Evolutionary conservation across 92 coral and sea anemone genomes (phyloP).

Genomic region (Desmophyllum pertusum): DNA sequence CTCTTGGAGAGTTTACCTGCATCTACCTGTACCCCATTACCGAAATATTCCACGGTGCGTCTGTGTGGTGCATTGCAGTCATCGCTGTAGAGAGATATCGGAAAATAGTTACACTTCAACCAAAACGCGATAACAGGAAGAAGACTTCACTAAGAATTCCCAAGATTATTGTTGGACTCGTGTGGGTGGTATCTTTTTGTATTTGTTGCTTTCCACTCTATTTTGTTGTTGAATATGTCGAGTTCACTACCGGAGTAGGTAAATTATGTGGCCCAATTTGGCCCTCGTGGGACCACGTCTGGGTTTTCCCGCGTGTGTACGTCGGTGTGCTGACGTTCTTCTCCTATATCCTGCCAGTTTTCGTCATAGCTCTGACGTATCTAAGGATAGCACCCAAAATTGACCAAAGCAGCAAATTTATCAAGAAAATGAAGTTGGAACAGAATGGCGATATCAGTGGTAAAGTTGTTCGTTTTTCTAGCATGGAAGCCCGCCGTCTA

Average conservation of each 20-base stretch:
- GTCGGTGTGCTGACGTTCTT: background rate
- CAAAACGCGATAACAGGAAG: no score
- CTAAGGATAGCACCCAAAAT: background rate
- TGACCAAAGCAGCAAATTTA: background rate
- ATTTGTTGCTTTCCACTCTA: constrained; percentile 26
- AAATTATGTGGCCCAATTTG: constrained; percentile 21
- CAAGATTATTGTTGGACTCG: background rate
- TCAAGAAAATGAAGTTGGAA: background rate
- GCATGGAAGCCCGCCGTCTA: no score
- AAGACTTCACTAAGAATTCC: background rate
- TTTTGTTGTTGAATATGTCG: background rate
- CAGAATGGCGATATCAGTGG: background rate
- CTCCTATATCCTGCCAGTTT: constrained; percentile 16
- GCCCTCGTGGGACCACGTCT: constrained; percentile 10
- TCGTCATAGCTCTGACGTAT: constrained; percentile 8
- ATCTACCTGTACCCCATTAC: constrained; percentile 43
- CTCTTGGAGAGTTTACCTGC: constrained; percentile 51
- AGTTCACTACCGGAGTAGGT: background rate
- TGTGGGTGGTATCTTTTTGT: constrained; percentile 21
- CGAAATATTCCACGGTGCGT: constrained; percentile 56
- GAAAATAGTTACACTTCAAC: background rate
- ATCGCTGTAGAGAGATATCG: constrained; percentile 58
- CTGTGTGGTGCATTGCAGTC: constrained; percentile 57
- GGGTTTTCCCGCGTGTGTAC: no score
- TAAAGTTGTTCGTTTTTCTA: background rate